phyloP scores from a whole-genome alignment of 2,888 invertebrate species.

The Ophioninae sp. region DNA sequence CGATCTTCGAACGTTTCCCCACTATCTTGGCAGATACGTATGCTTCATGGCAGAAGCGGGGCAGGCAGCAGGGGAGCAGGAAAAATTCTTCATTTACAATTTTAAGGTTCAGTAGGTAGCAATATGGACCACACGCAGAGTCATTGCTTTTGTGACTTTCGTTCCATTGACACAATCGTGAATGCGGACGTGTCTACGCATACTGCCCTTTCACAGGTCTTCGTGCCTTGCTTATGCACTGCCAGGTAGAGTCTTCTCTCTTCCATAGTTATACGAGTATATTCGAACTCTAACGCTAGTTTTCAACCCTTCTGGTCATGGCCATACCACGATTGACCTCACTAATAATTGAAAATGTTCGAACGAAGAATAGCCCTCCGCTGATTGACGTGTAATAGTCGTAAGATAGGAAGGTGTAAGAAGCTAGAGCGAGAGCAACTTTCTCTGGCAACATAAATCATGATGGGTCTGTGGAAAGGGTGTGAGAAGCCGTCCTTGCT shows the following conservation, averaged over 20 bases:
- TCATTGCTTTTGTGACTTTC: conserved; percentile 39
- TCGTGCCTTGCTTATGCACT: conserved; percentile 47
- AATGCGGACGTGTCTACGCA: not conserved
- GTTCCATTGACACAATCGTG: not conserved
- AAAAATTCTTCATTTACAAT: conserved; percentile 56
- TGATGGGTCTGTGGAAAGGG: conserved; percentile 42
- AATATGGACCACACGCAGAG: conserved; percentile 35
- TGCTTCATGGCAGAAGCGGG: not conserved
- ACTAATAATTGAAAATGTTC: conserved; percentile 65
- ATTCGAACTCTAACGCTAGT: conserved; percentile 33
- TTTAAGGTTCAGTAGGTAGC: conserved; percentile 40
- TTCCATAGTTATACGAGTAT: not conserved
- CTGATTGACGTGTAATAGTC: conserved; percentile 61
- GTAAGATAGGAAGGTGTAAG: conserved; percentile 7
- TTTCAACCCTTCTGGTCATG: conserved; percentile 28
- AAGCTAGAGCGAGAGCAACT: conserved; percentile 47
- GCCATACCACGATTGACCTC: conserved; percentile 55
- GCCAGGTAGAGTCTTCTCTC: conserved; percentile 28
- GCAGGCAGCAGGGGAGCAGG: too few species aligned
- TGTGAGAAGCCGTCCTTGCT: conserved; percentile 21
- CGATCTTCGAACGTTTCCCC: not conserved
- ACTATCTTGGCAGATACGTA: not conserved
- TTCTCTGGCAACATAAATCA: conserved; percentile 62
- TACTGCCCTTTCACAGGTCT: conserved; percentile 7
- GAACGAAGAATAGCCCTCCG: conserved; percentile 59